Evolutionary conservation across 2,888 invertebrate species (phyloP).

Genomic region (Metacarcinus magister): DNA sequence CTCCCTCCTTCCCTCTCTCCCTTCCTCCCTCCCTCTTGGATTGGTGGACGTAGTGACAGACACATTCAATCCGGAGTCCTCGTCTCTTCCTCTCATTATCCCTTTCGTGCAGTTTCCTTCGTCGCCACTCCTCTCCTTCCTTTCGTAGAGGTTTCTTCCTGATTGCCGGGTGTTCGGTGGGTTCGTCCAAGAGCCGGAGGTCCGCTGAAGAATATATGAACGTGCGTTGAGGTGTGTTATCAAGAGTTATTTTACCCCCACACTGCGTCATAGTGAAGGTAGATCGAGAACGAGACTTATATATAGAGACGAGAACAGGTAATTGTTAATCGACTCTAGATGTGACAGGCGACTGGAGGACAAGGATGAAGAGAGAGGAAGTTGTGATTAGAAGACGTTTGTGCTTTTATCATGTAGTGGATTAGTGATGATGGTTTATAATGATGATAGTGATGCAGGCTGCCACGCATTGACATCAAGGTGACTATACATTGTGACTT

Average conservation of each 20-base stretch:
- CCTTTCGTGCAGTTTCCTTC: constrained; percentile 19
- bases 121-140: background rate
- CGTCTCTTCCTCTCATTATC: constrained; percentile 44
- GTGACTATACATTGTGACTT: background rate
- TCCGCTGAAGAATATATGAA: background rate
- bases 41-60: constrained; percentile 31
- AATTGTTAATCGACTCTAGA: background rate
- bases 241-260: background rate
- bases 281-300: background rate
- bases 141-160: background rate
- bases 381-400: background rate
- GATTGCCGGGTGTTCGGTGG: background rate
- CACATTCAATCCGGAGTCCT: constrained; percentile 12
- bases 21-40: background rate
- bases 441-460: background rate
- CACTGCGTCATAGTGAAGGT: background rate
- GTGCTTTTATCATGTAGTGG: background rate
- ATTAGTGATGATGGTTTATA: background rate
- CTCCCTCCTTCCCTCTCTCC: background rate
- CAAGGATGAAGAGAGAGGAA: background rate
- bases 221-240: background rate
- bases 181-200: background rate
- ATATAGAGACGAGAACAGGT: background rate
- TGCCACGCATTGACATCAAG: background rate
- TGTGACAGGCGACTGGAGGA: background rate